A percentile compares a stretch with the other conserved stretches of the same genome.
phyloP scores from a whole-genome alignment of 92 coral and sea anemone species.

The Epizoanthus rinbou region DNA sequence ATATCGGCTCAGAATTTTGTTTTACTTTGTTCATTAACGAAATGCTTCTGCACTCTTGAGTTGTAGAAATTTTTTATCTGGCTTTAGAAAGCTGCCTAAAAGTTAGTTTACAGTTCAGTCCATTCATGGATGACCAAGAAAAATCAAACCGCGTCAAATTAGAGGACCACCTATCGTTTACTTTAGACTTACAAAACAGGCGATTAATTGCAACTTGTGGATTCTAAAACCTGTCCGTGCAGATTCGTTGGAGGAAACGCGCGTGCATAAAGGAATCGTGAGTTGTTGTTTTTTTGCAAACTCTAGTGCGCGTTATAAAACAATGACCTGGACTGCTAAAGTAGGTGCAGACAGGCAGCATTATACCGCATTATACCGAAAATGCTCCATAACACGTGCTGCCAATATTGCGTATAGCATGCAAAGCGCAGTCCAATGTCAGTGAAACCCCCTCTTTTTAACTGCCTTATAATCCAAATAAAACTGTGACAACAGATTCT shows the following conservation, averaged over 20 bases:
- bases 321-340: too few relatives aligned
- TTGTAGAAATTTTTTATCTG: neutral
- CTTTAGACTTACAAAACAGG: neutral
- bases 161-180: slow-evolving; percentile 6
- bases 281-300: neutral
- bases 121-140: neutral
- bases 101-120: neutral
- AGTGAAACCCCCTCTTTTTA: neutral
- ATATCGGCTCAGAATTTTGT: too few relatives aligned
- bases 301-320: neutral
- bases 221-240: neutral
- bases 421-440: neutral
- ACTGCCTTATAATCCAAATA: neutral
- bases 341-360: too few relatives aligned
- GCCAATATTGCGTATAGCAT: neutral
- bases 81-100: neutral
- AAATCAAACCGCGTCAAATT: neutral
- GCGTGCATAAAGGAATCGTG: neutral
- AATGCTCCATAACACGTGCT: neutral
- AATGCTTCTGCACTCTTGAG: too few relatives aligned
- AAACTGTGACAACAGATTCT: neutral
- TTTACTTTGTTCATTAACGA: too few relatives aligned
- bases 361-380: too few relatives aligned
- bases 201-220: neutral
- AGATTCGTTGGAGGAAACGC: neutral